Conservation (phyloP, 2,113 vertebrate genomes). For the Aldabrachelys gigantea region DNA sequence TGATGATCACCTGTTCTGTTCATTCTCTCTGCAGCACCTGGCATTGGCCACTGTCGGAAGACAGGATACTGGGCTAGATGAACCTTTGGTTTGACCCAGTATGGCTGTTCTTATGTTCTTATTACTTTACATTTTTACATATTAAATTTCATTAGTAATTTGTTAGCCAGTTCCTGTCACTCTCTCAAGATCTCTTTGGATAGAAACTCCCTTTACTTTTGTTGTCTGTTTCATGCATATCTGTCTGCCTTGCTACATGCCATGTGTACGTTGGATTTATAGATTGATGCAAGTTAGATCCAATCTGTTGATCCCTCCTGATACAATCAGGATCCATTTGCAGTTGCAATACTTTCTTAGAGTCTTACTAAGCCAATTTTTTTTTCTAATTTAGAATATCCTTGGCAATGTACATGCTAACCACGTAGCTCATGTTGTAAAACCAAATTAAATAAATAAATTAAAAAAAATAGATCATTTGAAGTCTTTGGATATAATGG, state of each 20-base stretch:
- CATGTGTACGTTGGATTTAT: neutral
- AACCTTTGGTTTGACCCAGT: too few species aligned
- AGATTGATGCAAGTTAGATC: neutral
- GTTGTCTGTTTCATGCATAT: neutral
- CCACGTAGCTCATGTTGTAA: neutral
- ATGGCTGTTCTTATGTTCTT: too few species aligned
- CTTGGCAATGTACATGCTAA: neutral
- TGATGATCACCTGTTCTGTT: too few species aligned
- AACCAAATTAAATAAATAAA: too few species aligned
- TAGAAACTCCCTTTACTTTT: neutral
- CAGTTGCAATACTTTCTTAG: neutral
- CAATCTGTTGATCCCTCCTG: neutral
- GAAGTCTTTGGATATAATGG: neutral
- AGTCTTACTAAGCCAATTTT: neutral
- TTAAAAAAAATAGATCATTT: neutral
- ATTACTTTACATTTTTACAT: neutral
- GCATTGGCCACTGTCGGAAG: too few species aligned
- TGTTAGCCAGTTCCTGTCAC: neutral
- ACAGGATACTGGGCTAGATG: too few species aligned
- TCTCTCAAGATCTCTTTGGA: neutral
- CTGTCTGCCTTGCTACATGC: neutral
- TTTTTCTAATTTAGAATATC: neutral
- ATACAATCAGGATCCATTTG: neutral
- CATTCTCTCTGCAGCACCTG: too few species aligned
- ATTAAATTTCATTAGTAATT: neutral